Percentiles rank a stretch among this genome's conserved stretches.
These are phyloP conservation scores for Choreutis nemorana DNA, from an alignment of 2,888 invertebrate genomes.

Conservation along the genomic window DNA sequence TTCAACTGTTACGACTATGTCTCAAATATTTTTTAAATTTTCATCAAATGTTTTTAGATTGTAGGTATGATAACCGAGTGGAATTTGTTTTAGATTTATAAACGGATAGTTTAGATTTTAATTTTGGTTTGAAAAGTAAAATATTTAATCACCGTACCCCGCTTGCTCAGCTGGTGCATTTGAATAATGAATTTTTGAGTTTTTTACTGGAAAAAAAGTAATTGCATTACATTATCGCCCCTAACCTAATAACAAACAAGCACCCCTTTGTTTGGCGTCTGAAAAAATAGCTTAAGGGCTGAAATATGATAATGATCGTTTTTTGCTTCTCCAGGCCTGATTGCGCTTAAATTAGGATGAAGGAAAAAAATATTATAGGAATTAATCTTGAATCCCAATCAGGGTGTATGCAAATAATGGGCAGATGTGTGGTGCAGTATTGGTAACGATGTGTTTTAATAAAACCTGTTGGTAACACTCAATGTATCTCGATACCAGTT, in stretches of 20 bases:
- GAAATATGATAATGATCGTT: constrained; percentile 61
- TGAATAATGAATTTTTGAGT: constrained; percentile 53
- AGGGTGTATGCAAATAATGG: constrained; percentile 53
- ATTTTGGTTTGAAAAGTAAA: background rate
- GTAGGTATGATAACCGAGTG: background rate
- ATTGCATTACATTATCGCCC: constrained; percentile 66
- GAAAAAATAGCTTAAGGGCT: constrained; percentile 65
- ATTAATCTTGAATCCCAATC: constrained; percentile 62
- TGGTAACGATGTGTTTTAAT: background rate
- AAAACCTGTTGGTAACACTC: background rate
- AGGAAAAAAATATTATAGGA: constrained; percentile 61
- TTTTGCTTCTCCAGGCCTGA: constrained; percentile 52
- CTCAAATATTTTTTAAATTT: too few species aligned
- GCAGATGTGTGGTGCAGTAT: constrained; percentile 58
- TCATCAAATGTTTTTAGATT: too few species aligned
- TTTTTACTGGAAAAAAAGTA: constrained; percentile 44
- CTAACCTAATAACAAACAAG: constrained; percentile 62
- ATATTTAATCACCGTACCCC: constrained; percentile 37
- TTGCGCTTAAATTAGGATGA: constrained; percentile 58
- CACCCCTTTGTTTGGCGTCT: constrained; percentile 60
- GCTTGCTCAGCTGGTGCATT: constrained; percentile 60
- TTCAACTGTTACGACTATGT: too few species aligned
- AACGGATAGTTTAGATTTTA: background rate
- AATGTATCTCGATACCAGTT: background rate
- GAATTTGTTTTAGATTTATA: constrained; percentile 1